A percentile compares a stretch with the other conserved stretches of the same genome.
These are phyloP conservation scores for Campylomormyrus numenius DNA, from an alignment of 2,113 vertebrate genomes.

Conservation along the genomic window DNA sequence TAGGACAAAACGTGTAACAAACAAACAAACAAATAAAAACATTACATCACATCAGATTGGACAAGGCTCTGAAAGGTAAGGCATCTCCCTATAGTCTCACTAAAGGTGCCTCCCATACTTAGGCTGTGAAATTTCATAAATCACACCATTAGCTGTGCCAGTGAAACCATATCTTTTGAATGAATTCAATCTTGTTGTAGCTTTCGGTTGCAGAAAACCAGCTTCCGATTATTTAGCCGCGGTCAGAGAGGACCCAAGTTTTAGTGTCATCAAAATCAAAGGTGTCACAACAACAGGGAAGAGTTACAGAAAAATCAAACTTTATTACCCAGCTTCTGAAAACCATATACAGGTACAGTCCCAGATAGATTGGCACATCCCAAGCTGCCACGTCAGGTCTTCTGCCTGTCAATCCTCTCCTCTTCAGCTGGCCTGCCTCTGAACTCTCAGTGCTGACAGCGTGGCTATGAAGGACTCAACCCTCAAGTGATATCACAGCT, in stretches of 20 bases:
- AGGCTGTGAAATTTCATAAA: background rate
- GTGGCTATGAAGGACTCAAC: background rate
- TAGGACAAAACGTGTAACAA: background rate
- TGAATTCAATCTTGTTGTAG: background rate
- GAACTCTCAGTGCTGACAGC: background rate
- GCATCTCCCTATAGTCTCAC: background rate
- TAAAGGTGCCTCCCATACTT: background rate
- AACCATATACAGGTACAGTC: background rate
- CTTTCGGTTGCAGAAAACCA: background rate
- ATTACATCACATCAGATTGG: background rate
- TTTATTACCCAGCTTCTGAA: background rate
- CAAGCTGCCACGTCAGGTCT: background rate
- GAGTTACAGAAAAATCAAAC: background rate
- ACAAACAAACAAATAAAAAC: no score
- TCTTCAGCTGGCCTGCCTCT: background rate
- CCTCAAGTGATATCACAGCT: background rate
- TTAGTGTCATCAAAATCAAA: conserved; percentile 15
- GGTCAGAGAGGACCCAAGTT: background rate
- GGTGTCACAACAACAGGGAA: background rate
- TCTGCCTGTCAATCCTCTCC: background rate
- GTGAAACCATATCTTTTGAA: background rate
- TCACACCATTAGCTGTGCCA: background rate
- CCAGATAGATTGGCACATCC: background rate
- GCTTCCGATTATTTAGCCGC: background rate
- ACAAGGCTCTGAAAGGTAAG: background rate